These are phyloP conservation scores for Corythoichthys haematopterus DNA, from an alignment of 2,113 vertebrate species.

Conservation along the genomic window DNA sequence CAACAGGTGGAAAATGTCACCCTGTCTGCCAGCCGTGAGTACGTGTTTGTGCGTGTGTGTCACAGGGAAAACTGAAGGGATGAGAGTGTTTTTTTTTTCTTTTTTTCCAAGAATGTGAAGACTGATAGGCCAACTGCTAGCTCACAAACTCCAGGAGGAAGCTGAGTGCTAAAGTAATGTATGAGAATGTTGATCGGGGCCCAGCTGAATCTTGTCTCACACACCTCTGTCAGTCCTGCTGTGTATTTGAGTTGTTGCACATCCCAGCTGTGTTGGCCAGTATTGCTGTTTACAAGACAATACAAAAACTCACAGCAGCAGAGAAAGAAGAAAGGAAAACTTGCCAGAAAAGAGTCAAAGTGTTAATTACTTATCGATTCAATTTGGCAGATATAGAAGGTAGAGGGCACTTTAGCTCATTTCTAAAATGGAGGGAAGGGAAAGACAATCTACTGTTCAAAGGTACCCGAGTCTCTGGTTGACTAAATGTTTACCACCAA, in stretches of 20 bases:
- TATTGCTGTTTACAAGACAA: slow-evolving; percentile 19
- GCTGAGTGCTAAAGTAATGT: slow-evolving; percentile 23
- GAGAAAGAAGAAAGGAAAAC: slow-evolving; percentile 36
- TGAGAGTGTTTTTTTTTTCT: slow-evolving; percentile 9
- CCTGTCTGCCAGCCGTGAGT: neutral
- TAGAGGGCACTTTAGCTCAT: slow-evolving; percentile 33
- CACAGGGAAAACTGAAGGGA: slow-evolving; percentile 15
- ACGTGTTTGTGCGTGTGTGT: slow-evolving; percentile 15
- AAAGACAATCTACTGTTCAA: slow-evolving; percentile 50
- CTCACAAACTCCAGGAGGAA: slow-evolving; percentile 38
- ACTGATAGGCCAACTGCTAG: slow-evolving; percentile 29
- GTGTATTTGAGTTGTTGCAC: slow-evolving; percentile 23
- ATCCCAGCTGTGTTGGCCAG: slow-evolving; percentile 12
- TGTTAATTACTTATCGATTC: slow-evolving; percentile 79
- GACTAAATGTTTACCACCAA: slow-evolving; percentile 59
- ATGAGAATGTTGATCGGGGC: slow-evolving; percentile 29
- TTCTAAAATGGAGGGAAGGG: slow-evolving; percentile 44
- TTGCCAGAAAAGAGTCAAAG: slow-evolving; percentile 58
- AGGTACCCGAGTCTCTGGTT: slow-evolving; percentile 37
- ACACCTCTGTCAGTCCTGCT: slow-evolving; percentile 13
- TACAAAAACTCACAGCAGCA: slow-evolving; percentile 16
- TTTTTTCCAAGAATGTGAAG: slow-evolving; percentile 26
- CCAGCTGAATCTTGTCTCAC: slow-evolving; percentile 10
- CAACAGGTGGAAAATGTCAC: slow-evolving; percentile 37
- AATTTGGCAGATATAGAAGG: slow-evolving; percentile 72